Percentiles rank a stretch among this genome's conserved stretches.
phyloP scores from a whole-genome alignment of 2,113 vertebrate species.

The Festucalex cinctus region DNA sequence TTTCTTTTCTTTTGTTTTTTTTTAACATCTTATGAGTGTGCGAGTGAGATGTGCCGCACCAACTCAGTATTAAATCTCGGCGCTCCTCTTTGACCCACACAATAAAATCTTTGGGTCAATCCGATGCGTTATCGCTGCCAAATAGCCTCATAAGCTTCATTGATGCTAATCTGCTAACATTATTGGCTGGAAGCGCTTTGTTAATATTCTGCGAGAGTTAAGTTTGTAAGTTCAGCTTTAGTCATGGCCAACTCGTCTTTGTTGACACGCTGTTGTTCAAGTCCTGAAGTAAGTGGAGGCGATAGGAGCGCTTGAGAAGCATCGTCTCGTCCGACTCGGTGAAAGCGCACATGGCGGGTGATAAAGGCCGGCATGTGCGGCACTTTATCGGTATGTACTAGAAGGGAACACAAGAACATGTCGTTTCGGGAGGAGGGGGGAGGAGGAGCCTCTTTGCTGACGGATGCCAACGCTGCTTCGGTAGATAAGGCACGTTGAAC shows the following conservation, averaged over 20 bases:
- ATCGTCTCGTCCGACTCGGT: neutral
- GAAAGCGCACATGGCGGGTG: slow-evolving; percentile 12
- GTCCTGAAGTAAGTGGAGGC: neutral
- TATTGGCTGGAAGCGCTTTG: neutral
- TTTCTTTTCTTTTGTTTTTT: no score
- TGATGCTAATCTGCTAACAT: neutral
- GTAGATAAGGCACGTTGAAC: slow-evolving; percentile 39
- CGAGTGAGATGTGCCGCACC: neutral
- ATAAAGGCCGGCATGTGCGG: slow-evolving; percentile 35
- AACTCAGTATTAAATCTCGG: neutral
- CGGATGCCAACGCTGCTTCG: slow-evolving; percentile 36
- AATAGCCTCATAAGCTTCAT: neutral
- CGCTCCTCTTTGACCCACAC: neutral
- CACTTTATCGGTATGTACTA: slow-evolving; percentile 54
- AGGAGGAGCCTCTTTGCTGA: slow-evolving; percentile 58
- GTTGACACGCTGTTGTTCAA: neutral
- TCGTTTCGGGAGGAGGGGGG: slow-evolving; percentile 47
- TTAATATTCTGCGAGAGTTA: neutral
- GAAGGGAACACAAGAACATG: slow-evolving; percentile 41
- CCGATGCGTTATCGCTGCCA: neutral
- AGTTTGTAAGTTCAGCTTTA: neutral
- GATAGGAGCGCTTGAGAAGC: neutral
- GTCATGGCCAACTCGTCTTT: neutral
- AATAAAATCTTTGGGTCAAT: neutral
- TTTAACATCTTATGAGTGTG: no score